These are phyloP conservation scores for Bos taurus DNA, from an alignment of 2,113 vertebrate species.

Conservation along the genomic window ARS-UCD2.0 NC_037344.1:64622501-64623000, in stretches of 20 bases:
- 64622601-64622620: neutral
- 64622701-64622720: neutral
- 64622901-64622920: neutral
- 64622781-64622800: neutral
- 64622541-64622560: neutral
- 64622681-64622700: neutral
- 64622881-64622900: neutral
- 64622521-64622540: neutral
- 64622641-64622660: neutral
- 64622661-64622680: neutral
- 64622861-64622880: neutral
- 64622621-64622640: neutral
- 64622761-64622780: neutral
- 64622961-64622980: neutral
- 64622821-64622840: neutral
- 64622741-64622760: neutral
- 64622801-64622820: neutral
- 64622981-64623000: neutral
- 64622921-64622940: neutral
- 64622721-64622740: fast-evolving
- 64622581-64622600: neutral
- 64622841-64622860: neutral
- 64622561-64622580: neutral
- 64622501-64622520: neutral
- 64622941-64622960: neutral